Percentiles rank a stretch among this genome's conserved stretches.
Conservation (phyloP, 2,888 invertebrate species). For the Drosophila leonis region DNA sequence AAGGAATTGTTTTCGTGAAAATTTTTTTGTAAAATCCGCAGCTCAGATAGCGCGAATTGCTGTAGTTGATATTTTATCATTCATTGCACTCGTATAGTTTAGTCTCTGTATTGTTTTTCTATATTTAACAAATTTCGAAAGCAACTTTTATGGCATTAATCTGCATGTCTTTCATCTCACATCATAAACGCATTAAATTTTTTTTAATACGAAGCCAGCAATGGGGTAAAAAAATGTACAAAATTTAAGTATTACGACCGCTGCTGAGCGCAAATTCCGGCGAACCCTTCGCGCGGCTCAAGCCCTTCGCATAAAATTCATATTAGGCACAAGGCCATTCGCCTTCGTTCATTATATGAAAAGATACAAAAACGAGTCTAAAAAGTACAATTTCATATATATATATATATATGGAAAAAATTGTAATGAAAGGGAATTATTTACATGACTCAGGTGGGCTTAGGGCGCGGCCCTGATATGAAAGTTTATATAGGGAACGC, state of each 20-base stretch:
- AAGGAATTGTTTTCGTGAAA: neutral
- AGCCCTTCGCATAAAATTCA: slow-evolving; percentile 72
- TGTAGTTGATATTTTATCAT: neutral
- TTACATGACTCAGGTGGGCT: slow-evolving; percentile 62
- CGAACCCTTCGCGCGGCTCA: slow-evolving; percentile 30
- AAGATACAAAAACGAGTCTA: slow-evolving; percentile 46
- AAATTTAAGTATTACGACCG: slow-evolving; percentile 53
- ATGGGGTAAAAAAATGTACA: neutral
- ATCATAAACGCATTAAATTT: slow-evolving; percentile 58
- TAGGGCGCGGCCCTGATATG: slow-evolving; percentile 35
- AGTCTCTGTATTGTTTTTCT: neutral
- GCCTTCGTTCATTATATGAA: slow-evolving; percentile 42
- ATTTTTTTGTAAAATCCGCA: neutral
- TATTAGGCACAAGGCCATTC: slow-evolving; percentile 75
- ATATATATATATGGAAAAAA: slow-evolving; percentile 28
- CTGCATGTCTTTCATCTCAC: slow-evolving; percentile 12
- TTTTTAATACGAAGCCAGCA: slow-evolving; percentile 52
- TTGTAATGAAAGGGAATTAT: slow-evolving; percentile 73
- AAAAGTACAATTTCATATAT: slow-evolving; percentile 54
- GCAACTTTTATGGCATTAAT: slow-evolving; percentile 12
- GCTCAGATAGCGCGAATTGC: neutral
- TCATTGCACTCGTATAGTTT: neutral
- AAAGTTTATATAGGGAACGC: slow-evolving; percentile 49
- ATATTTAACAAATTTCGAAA: neutral
- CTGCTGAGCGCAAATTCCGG: slow-evolving; percentile 20